Evolutionary conservation across 2,797 vertebrate genomes (phyloP).

Genomic region (Phoebastria nigripes): DNA sequence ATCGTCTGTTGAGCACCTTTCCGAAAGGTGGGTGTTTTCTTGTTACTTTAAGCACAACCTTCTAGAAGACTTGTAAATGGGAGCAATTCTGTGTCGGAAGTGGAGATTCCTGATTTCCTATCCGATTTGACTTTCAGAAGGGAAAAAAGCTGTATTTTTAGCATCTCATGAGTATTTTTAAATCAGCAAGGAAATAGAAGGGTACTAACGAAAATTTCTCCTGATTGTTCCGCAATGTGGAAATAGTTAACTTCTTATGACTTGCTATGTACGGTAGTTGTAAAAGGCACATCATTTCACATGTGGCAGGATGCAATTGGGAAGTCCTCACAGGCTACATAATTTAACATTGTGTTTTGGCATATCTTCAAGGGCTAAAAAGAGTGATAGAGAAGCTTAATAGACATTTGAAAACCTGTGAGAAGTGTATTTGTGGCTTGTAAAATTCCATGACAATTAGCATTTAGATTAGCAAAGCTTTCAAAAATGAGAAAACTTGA

Average conservation of each 20-base stretch:
- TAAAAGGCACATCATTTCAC: background rate
- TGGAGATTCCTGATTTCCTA: background rate
- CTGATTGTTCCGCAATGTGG: background rate
- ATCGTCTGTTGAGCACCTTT: background rate
- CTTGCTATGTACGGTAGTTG: background rate
- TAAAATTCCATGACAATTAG: background rate
- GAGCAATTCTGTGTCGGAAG: background rate
- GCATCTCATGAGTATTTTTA: background rate
- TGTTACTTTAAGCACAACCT: background rate
- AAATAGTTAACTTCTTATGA: background rate
- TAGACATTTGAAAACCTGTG: background rate
- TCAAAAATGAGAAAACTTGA: background rate
- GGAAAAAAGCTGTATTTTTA: background rate
- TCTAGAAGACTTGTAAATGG: background rate
- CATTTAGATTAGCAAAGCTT: slow-evolving; percentile 1
- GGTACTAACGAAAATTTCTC: background rate
- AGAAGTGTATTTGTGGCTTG: slow-evolving; percentile 22
- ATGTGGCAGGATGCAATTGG: background rate
- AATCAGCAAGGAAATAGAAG: background rate
- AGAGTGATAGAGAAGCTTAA: background rate
- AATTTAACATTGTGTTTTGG: slow-evolving; percentile 8
- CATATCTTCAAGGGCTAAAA: slow-evolving; percentile 7
- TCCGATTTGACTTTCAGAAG: background rate
- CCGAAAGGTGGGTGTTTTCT: background rate
- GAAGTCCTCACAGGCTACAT: background rate